These are phyloP conservation scores for Onychomys arenicola DNA, from an alignment of 2,797 vertebrate species.

Conservation along the genomic window DNA sequence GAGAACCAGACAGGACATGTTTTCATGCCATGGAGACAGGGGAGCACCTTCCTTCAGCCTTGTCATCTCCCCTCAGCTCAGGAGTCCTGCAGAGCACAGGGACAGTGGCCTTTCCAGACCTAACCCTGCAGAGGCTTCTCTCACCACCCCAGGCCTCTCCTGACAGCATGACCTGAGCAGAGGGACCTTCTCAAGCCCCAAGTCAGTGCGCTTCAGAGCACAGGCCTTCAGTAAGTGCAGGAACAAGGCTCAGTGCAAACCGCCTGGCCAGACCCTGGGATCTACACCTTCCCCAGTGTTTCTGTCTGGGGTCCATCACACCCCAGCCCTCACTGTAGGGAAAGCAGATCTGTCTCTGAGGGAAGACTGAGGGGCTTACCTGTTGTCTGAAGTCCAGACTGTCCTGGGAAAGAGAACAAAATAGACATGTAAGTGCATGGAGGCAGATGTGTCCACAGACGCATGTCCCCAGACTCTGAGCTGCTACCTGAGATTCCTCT, in stretches of 20 bases:
- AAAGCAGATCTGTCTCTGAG: neutral
- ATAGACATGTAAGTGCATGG: fast-evolving
- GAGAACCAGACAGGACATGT: fast-evolving
- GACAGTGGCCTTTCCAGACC: neutral
- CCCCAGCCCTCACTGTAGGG: fast-evolving
- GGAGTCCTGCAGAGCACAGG: slow-evolving; percentile 60
- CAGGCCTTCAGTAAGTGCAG: fast-evolving
- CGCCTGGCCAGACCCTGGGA: neutral
- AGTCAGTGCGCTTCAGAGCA: too few species aligned
- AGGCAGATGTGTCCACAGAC: neutral
- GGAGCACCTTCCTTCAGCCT: neutral
- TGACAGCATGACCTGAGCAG: fast-evolving
- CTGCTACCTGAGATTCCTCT: neutral
- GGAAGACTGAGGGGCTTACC: slow-evolving; percentile 16
- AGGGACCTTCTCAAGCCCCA: neutral
- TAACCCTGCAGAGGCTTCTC: neutral
- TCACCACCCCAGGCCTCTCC: neutral
- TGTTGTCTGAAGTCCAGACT: slow-evolving; percentile 58
- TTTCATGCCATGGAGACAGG: fast-evolving
- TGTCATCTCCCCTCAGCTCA: slow-evolving; percentile 45
- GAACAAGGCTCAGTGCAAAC: neutral
- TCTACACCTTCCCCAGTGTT: neutral
- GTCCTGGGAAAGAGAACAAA: neutral
- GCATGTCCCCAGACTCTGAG: fast-evolving
- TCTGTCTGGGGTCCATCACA: neutral